These are phyloP conservation scores for Pissodes strobi DNA, from an alignment of 1,140 invertebrate genomes.

Conservation along the genomic window DNA sequence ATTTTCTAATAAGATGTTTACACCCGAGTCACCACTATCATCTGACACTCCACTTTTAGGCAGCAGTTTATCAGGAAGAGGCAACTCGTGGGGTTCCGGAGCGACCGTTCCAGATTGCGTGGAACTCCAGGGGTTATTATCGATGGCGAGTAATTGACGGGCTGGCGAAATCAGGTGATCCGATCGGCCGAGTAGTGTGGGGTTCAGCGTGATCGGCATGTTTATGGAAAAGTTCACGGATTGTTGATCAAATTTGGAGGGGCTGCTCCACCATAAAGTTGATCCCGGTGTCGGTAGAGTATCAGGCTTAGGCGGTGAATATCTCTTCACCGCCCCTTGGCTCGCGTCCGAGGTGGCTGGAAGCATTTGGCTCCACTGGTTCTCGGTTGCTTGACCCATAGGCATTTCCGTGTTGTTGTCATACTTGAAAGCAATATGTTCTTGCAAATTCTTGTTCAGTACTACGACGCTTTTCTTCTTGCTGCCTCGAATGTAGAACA, in stretches of 20 bases:
- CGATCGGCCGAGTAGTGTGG: conserved; percentile 37
- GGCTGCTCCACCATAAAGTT: conserved; percentile 19
- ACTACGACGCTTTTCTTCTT: conserved; percentile 45
- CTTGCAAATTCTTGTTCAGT: conserved; percentile 46
- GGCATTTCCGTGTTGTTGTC: not conserved
- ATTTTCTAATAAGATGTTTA: conserved; percentile 46
- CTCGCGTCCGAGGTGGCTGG: not conserved
- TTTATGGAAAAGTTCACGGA: conserved; percentile 46
- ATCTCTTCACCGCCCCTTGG: conserved; percentile 22
- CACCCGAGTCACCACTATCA: conserved; percentile 52
- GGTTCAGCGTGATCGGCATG: conserved; percentile 42
- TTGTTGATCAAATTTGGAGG: conserved; percentile 13
- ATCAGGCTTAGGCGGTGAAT: conserved; percentile 56
- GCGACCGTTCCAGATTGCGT: conserved; percentile 27
- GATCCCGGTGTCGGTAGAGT: conserved; percentile 50
- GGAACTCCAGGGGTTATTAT: conserved; percentile 38
- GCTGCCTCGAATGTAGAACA: conserved; percentile 43
- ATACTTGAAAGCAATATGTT: conserved; percentile 35
- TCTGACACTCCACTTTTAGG: conserved; percentile 44
- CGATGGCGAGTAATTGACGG: conserved; percentile 37
- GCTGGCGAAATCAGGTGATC: conserved; percentile 48
- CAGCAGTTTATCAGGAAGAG: conserved; percentile 50
- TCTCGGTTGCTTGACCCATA: not conserved
- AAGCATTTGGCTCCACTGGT: conserved; percentile 2
- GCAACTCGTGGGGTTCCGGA: conserved; percentile 48